Percentiles rank a stretch among this genome's conserved stretches.
phyloP scores from a whole-genome alignment of 2,797 vertebrate genomes.

The Chelon auratus region DNA sequence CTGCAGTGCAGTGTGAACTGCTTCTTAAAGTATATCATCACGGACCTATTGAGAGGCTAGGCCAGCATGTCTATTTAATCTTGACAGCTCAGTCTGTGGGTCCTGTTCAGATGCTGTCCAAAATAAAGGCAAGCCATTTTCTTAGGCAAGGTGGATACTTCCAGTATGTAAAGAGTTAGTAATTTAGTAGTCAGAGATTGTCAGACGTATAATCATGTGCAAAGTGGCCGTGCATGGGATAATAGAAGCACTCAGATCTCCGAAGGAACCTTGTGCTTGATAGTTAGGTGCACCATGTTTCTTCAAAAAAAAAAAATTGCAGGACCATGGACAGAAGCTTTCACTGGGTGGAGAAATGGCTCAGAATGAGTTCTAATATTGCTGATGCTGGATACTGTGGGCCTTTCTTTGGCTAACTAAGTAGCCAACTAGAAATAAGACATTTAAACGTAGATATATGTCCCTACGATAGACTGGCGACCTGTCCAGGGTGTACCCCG shows the following conservation, averaged over 20 bases:
- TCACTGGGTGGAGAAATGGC: background rate
- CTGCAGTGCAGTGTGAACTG: background rate
- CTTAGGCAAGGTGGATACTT: background rate
- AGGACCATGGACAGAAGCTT: background rate
- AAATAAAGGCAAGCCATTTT: background rate
- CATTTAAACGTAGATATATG: background rate
- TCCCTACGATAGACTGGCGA: too few relatives aligned
- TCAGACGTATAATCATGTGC: background rate
- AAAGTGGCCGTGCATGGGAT: background rate
- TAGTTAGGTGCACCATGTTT: background rate
- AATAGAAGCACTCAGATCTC: background rate
- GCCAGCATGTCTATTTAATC: background rate
- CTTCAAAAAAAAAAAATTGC: background rate
- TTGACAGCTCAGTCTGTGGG: background rate
- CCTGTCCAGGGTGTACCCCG: too few relatives aligned
- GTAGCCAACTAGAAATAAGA: too few relatives aligned
- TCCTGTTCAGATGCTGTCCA: background rate
- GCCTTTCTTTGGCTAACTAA: slow-evolving; percentile 1
- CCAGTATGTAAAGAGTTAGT: too few relatives aligned
- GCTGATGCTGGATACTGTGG: background rate
- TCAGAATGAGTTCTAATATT: background rate
- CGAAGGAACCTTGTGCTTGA: background rate
- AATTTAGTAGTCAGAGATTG: too few relatives aligned
- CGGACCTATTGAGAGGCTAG: background rate
- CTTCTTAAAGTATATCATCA: background rate